Base-by-base conservation (phyloP, 2,888 invertebrate species). In the Synanthedon myopaeformis region DNA sequence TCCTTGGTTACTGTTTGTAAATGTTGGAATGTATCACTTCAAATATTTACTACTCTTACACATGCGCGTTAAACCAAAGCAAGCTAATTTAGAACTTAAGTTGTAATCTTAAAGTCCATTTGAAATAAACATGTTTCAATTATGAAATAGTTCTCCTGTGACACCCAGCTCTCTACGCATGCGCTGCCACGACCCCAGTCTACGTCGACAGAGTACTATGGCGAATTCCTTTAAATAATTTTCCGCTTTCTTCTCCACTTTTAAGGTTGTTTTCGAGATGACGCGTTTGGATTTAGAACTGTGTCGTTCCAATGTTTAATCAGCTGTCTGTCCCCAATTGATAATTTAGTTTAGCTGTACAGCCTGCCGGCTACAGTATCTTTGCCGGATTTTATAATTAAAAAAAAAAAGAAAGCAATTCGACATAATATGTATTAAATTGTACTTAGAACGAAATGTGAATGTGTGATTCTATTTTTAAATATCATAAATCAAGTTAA, bases 301-400 rank as follows among this genome's bases (percentile, higher is more conserved):
- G 60, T 81, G 69, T 76, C 72, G 62, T 65, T 67, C 61, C 70
- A 62, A 61, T 79, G 72, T 83, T 78, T 82, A 73, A 82, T 82
- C 86, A 87, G 86, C 85, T 87, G 86, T 78, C 69, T 71, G 74
- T 61, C 74, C 77, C 72, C 77, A 73, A 78, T 82, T 80, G 80
- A 79, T 85, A 85, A 84, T 84, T 84, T 73, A 83, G 84, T 85
- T 49, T 80, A 79, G 66, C 67, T 66, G 61, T 59, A 65, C 65
- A 72, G 74, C 65, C 75, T 72, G 72, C 66, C 80, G 78, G 81
- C 72, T 66, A 54, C 61, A 23, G 63, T 64, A 61, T 69, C 71
- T 72, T 69, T 67, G 70, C 67, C 66, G 62, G 60, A 58, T 65
- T 58, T 58, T 57, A 58, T 58, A 28, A 49, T 23, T 52, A 48